Base-by-base conservation (phyloP, 35 echinoderm and acorn worm species). In the Heliocidaris tuberculata region DNA sequence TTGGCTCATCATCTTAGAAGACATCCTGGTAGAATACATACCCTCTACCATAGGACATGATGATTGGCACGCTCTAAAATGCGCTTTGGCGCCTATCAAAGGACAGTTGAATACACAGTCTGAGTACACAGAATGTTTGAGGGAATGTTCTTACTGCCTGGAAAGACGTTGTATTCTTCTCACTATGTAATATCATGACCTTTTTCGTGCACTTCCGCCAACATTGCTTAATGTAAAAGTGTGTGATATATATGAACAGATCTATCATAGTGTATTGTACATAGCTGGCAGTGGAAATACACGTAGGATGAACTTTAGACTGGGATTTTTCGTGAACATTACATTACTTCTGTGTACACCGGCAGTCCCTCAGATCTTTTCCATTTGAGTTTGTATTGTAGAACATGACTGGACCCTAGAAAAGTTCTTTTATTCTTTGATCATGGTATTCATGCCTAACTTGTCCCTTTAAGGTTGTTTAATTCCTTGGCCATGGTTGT, bases 101-200 rank as follows among this genome's bases (percentile, higher is more conserved):
- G 65, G 65, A 78, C 65, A 78, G 65, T 78, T 78, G 65, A 78
- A 78, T 78, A 78, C 65, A 78, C 65, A 78, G 19, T 78, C 17
- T n/a, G 21, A 78, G 65, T n/a, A 78, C 65, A 78, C 65, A 78
- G 4, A 78, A 78, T 78, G 65, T 78, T 78, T 27, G 65, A 78
- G 65, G 65, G 65, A 7, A n/a, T 78, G 65, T 78, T 24, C 65
- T 19, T 6, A 78, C 65, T 78, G 65, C 60, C 50, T 10, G 13
- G 50, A 0, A 52, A 52, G 50, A 52, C 6, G 2, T 52, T n/a
- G n/a, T n/a, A n/a, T 52, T 52, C 50, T 10, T 52, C 50, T 52
- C 13, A 52, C 50, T 52, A 7, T 52, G 50, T 50, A 9, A 50
- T 50, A 50, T 50, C 49, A 50, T 50, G 9, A n/a, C n/a, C n/a